phyloP scores from a whole-genome alignment of 2,888 invertebrate species.

The Epistrophella euchroma region DNA sequence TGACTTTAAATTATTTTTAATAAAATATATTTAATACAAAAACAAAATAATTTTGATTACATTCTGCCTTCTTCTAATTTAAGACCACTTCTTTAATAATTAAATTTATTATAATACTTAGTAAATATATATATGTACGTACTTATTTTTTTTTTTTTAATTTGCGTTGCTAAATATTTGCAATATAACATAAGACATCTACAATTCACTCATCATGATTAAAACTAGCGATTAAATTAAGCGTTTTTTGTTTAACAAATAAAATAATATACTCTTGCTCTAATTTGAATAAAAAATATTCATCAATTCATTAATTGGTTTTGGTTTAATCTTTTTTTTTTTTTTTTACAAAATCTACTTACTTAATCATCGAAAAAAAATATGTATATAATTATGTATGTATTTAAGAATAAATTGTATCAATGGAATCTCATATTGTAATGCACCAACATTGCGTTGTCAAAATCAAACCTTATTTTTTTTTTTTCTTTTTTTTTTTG shows the following conservation, averaged over 20 bases:
- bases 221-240: conserved; percentile 62
- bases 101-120: conserved; percentile 29
- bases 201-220: conserved; percentile 62
- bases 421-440: conserved; percentile 67
- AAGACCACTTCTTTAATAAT: conserved; percentile 35
- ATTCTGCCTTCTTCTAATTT: conserved; percentile 13
- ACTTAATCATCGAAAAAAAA: conserved; percentile 55
- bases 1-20: conserved; percentile 3
- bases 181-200: conserved; percentile 58
- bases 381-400: conserved; percentile 16
- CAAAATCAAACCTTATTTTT: conserved; percentile 35
- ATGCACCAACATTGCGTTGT: conserved; percentile 65
- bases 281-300: conserved; percentile 47
- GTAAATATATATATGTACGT: conserved; percentile 4
- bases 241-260: conserved; percentile 41
- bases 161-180: conserved; percentile 39
- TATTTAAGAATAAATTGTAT: conserved; percentile 49
- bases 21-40: conserved; percentile 13
- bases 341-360: conserved; percentile 73
- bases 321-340: conserved; percentile 26
- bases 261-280: conserved; percentile 49
- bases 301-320: conserved; percentile 26
- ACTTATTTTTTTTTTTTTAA: conserved; percentile 7
- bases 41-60: conserved; percentile 47
- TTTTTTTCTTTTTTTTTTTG: background rate